phyloP scores from a whole-genome alignment of 2,113 vertebrate species.

The Lepisosteus osseus region DNA sequence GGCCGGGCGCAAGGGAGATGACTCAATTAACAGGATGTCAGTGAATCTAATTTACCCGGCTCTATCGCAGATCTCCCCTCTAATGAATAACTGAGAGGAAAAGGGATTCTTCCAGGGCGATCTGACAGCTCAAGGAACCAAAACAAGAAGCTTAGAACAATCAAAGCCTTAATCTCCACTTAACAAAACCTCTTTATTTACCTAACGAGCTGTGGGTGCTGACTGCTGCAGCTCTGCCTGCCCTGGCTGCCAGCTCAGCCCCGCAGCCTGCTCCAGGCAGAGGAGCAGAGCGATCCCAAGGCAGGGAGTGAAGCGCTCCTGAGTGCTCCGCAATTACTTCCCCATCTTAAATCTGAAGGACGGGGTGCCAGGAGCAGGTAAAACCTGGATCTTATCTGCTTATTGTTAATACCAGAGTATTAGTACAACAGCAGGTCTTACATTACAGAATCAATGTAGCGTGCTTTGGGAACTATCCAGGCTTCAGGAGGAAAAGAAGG shows the following conservation, averaged over 20 bases:
- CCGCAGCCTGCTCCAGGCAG: not conserved
- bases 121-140: slow-evolving; percentile 42
- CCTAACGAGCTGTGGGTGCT: slow-evolving; percentile 17
- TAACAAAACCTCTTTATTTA: slow-evolving; percentile 28
- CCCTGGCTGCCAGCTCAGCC: not conserved
- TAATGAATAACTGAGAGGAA: slow-evolving; percentile 54
- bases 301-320: too few species aligned
- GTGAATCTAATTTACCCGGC: slow-evolving; percentile 84
- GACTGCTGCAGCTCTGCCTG: slow-evolving; percentile 3
- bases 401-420: too few species aligned
- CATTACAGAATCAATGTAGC: not conserved
- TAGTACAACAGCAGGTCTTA: too few species aligned
- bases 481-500: slow-evolving; percentile 14
- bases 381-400: too few species aligned
- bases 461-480: not conserved
- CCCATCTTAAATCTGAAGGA: not conserved
- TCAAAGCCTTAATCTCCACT: slow-evolving; percentile 20
- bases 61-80: slow-evolving; percentile 70
- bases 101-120: slow-evolving; percentile 58
- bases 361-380: too few species aligned
- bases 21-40: slow-evolving; percentile 82
- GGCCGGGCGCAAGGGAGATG: slow-evolving; percentile 71
- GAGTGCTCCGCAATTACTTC: too few species aligned
- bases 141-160: slow-evolving; percentile 18
- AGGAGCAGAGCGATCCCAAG: not conserved